Base-by-base conservation (phyloP, 2,797 vertebrate species). In the Parambassis ranga region DNA sequence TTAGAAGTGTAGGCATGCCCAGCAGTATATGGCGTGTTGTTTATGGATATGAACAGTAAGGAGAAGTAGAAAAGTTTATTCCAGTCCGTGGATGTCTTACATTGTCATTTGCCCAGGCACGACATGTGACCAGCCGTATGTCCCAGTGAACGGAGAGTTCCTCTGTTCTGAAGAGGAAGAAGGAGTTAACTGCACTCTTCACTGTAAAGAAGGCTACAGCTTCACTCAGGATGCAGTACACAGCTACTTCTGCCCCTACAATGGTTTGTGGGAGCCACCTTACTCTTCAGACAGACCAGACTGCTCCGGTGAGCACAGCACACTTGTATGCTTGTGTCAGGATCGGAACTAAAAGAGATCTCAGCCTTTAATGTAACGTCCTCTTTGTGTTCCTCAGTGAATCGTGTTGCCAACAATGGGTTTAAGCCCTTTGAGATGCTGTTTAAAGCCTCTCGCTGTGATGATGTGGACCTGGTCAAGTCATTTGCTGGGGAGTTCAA, bases 381-480 rank as follows among this genome's bases (percentile, higher is more conserved):
- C 26, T 5, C 60, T 33, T 33, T 48, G 13, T 71, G 13, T 2
- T 13, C 42, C 28, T 10, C 85, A 99, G 97, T 95, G 80, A 98
- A 98, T 81, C 94, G 96, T 41, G 91, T 98, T 38, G 97, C 96
- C 65, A 99, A 99, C 86, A 94, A 96, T 3, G 97, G 96, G 3
- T 94, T 95, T 81, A 99, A 98, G 73, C 96, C 96, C n/a, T 99
- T 98, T 81, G 97, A 98, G 87, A 97, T 97, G 95, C 64, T 96
- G 16, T 99, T 98, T 72, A 97, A 96, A 91, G 94, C 96, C 4
- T 95, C 96, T 24, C 93, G 92, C 23, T 99, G 97, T 77, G 96
- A 98, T 30, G 95, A 99, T 50, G 85, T 49, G 11, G 92, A 89
- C 42, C 87, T 98, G 69, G 81, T 99, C 28, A 95, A 94, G 79